Percentiles rank a stretch among this genome's conserved stretches.
phyloP scores from a whole-genome alignment of 2,888 invertebrate species.

The Papilio demoleus region DNA sequence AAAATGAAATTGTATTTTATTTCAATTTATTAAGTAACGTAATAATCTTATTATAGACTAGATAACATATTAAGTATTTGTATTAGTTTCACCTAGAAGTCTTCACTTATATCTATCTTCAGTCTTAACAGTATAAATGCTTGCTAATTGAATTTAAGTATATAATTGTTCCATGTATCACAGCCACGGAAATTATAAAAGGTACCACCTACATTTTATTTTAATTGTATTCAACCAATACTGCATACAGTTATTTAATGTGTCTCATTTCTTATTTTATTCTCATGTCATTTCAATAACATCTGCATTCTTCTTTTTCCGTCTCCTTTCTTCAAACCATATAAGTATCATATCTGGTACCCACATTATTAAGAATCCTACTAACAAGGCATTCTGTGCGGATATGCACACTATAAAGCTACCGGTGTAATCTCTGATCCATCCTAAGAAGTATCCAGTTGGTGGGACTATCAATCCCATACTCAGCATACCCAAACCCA shows the following conservation, averaged over 20 bases:
- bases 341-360: slow-evolving; percentile 81
- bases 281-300: slow-evolving; percentile 55
- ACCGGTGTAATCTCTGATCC: slow-evolving; percentile 85
- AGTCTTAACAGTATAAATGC: slow-evolving; percentile 43
- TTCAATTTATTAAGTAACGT: slow-evolving; percentile 1
- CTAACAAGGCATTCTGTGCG: slow-evolving; percentile 82
- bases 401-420: slow-evolving; percentile 86
- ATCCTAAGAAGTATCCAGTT: slow-evolving; percentile 85
- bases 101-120: slow-evolving; percentile 29
- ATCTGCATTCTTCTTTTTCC: slow-evolving; percentile 55
- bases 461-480: slow-evolving; percentile 88
- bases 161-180: slow-evolving; percentile 33
- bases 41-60: slow-evolving; percentile 49
- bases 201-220: not conserved
- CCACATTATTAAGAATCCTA: slow-evolving; percentile 83
- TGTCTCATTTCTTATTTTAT: not conserved
- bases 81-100: not conserved
- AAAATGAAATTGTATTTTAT: not conserved
- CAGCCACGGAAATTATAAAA: slow-evolving; percentile 41
- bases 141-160: slow-evolving; percentile 23
- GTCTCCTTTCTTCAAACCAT: slow-evolving; percentile 61
- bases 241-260: too few species aligned
- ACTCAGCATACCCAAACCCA: slow-evolving; percentile 88
- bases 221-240: not conserved
- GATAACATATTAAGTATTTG: slow-evolving; percentile 45